A percentile compares a stretch with the other conserved stretches of the same genome.
These are phyloP conservation scores for Listronotus oregonensis DNA, from an alignment of 1,140 invertebrate genomes.

Conservation along the genomic window DNA sequence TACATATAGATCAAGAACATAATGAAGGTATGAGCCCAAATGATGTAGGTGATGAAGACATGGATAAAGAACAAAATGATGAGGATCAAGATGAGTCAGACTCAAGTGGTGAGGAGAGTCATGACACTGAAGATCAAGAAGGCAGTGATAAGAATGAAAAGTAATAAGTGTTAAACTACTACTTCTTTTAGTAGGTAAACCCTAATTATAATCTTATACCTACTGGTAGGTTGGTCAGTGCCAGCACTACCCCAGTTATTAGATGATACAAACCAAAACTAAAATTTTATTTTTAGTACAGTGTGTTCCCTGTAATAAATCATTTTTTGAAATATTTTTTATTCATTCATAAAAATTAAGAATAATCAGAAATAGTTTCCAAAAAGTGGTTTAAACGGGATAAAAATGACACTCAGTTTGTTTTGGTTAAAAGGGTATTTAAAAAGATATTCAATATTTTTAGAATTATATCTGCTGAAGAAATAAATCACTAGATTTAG, in stretches of 20 bases:
- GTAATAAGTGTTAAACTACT: neutral
- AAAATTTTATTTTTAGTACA: conserved; percentile 12
- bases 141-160: conserved; percentile 21
- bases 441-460: too few species aligned
- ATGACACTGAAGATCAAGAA: conserved; percentile 20
- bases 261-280: conserved; percentile 1
- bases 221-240: neutral
- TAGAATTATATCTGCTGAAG: too few species aligned
- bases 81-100: conserved; percentile 6
- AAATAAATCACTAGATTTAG: too few species aligned
- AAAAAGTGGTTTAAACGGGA: too few species aligned
- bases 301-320: neutral
- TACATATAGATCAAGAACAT: conserved; percentile 2
- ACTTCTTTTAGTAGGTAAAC: neutral
- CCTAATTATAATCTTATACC: neutral
- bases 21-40: neutral
- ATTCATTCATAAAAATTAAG: neutral
- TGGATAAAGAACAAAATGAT: conserved; percentile 2
- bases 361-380: too few species aligned
- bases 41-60: neutral
- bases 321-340: neutral
- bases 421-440: too few species aligned
- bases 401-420: too few species aligned
- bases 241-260: neutral
- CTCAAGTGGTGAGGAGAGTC: conserved; percentile 14